phyloP scores from a whole-genome alignment of 2,797 vertebrate genomes.

The Enteromius afrohamiltoni region DNA sequence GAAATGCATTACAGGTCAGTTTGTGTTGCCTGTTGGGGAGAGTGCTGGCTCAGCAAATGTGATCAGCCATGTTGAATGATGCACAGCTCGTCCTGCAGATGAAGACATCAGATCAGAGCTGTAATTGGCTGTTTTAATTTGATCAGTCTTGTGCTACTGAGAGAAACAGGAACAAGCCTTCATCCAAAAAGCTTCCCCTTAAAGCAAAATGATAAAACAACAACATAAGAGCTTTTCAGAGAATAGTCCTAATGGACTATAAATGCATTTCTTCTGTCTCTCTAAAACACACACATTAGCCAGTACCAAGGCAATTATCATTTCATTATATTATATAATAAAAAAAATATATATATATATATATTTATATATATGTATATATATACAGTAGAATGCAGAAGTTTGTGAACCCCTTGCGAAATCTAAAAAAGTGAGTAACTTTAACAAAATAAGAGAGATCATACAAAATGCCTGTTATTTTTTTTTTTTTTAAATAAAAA shows the following conservation, averaged over 20 bases:
- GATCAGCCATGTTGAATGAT: constrained; percentile 31
- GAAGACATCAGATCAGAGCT: constrained; percentile 53
- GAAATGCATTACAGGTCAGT: constrained; percentile 47
- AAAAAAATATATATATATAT: not conserved
- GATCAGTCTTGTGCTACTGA: constrained; percentile 54
- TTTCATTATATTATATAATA: not conserved
- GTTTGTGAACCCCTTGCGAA: too few relatives aligned
- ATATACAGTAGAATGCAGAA: too few relatives aligned
- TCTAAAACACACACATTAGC: not conserved
- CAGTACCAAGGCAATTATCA: not conserved
- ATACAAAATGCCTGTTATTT: too few relatives aligned
- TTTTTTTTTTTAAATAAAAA: too few relatives aligned
- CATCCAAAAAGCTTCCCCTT: constrained; percentile 60
- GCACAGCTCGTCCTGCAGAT: not conserved
- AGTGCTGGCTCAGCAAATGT: constrained; percentile 10
- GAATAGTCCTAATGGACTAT: constrained; percentile 39
- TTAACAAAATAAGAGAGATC: too few relatives aligned
- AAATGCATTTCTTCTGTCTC: not conserved
- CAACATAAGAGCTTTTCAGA: not conserved
- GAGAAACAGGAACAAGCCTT: constrained; percentile 42
- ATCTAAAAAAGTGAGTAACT: too few relatives aligned
- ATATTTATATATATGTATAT: too few relatives aligned
- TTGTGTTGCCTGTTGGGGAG: constrained; percentile 8
- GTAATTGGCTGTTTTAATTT: constrained; percentile 69
- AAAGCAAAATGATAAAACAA: constrained; percentile 54